Percentiles rank a stretch among this genome's conserved stretches.
These are phyloP conservation scores for Latrodectus geometricus DNA, from an alignment of 1,140 invertebrate species.

Conservation along the genomic window DNA sequence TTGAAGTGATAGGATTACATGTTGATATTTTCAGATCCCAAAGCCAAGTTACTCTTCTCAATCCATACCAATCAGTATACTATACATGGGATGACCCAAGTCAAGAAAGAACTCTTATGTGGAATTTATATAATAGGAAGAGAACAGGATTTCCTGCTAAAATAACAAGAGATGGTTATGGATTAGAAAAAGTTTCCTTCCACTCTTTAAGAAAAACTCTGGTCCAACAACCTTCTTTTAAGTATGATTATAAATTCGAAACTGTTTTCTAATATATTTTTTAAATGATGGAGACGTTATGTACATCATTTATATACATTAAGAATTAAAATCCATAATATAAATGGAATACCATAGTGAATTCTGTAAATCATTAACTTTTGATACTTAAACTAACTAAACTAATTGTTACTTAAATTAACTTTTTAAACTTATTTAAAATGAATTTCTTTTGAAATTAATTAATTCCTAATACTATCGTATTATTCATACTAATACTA, in stretches of 20 bases:
- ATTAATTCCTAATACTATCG: too few species aligned
- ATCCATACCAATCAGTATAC: conserved; percentile 81
- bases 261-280: too few species aligned
- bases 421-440: too few species aligned
- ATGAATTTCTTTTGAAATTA: too few species aligned
- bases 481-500: too few species aligned
- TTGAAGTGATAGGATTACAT: conserved; percentile 33
- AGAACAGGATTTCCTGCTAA: conserved; percentile 78
- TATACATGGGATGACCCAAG: conserved; percentile 90
- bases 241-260: background rate
- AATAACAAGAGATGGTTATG: conserved; percentile 75
- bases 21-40: conserved; percentile 66
- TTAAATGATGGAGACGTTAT: too few species aligned
- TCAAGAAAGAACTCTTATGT: conserved; percentile 78
- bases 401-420: too few species aligned
- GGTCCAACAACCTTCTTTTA: conserved; percentile 33
- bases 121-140: conserved; percentile 87
- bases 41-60: conserved; percentile 78
- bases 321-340: too few species aligned
- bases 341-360: too few species aligned
- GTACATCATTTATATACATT: too few species aligned
- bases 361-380: too few species aligned
- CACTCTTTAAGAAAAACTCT: conserved; percentile 47
- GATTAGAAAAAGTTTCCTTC: conserved; percentile 55
- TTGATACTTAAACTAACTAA: too few species aligned